Base-by-base conservation (phyloP, 2,888 invertebrate species). In the Campoletis raptor region DNA sequence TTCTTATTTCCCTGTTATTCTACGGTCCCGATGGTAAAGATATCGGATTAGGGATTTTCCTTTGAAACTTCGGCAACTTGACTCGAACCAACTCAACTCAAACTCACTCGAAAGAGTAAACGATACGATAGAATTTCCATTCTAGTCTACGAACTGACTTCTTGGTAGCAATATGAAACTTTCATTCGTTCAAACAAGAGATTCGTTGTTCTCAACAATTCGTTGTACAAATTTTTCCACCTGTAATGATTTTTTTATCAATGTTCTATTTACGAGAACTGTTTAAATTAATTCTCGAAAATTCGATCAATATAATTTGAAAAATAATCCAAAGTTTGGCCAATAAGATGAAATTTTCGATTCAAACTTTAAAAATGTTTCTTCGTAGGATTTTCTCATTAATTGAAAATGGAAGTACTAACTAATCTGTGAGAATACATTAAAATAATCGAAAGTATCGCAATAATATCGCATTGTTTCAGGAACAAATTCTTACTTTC, bases 1-100 rank as follows among this genome's bases (percentile, higher is more conserved):
- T 54, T 12, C 36, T 64, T 61, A 69, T 36, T 48, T 77, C 67
- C 73, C 21, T 86, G 83, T 86, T 86, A 54, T 86, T 81, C 48
- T 64, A 81, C 67, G 24, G 67, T 86, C 73, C 61, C 77, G n/a
- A 57, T 18, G 54, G 67, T 40, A 57, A 24, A 30, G 37, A 64
- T 12, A 80, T 76, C 61, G 78, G 54, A 70, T 78, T 54, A 12
- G 30, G 70, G 24, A 83, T 83, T 83, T 86, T 76, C 37, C 72
- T 54, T 61, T 54, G 70, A 85, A 40, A 64, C 37, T 45, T 45
- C 12, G 37, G 21, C 79, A 70, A 67, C 72, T 52, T 37, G 4
- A 4, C 57, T 42, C 45, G 40, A 18, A n/a, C n/a, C 7, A 78
- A 85, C 24, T 42, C 73, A 3, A 3, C 30, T 30, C 30, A 30